A percentile compares a stretch with the other conserved stretches of the same genome.
Evolutionary conservation across 2,113 vertebrate genomes (phyloP).

Genomic region (Corythoichthys haematopterus): DNA sequence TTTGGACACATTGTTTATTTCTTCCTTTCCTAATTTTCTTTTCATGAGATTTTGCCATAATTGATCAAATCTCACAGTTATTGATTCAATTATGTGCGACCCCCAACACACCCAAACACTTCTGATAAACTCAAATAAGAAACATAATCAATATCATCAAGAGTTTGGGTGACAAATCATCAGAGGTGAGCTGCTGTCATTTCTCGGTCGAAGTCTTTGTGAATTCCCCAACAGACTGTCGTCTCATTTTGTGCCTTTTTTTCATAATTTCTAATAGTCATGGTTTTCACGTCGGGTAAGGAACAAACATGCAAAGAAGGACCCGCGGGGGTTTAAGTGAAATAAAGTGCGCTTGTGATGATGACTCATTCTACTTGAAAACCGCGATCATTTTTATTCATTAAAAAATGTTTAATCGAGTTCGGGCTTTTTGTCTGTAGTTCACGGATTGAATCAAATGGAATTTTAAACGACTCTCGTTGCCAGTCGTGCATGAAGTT

Average conservation of each 20-base stretch:
- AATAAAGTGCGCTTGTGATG: conserved; percentile 16
- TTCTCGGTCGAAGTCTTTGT: neutral
- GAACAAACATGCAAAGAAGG: neutral
- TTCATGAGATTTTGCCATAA: neutral
- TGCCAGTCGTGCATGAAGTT: conserved; percentile 13
- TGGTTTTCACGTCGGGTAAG: conserved; percentile 25
- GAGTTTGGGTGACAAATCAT: conserved; percentile 1
- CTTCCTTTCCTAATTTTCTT: neutral
- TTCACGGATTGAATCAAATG: neutral
- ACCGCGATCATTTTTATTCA: neutral
- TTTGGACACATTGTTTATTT: neutral
- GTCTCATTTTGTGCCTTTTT: conserved; percentile 18
- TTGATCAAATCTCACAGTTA: neutral
- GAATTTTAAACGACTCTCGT: neutral
- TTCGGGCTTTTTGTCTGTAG: neutral
- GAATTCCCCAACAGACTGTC: conserved; percentile 53
- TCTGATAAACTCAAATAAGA: too few relatives aligned
- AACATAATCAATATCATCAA: too few relatives aligned
- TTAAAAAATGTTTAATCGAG: neutral
- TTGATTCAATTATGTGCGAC: neutral
- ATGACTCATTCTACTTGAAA: conserved; percentile 27
- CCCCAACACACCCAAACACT: too few relatives aligned
- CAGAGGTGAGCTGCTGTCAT: conserved; percentile 39
- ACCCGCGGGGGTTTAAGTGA: conserved; percentile 18
- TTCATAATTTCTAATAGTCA: conserved; percentile 20